phyloP scores from a whole-genome alignment of 2,113 vertebrate species.

The Pluvianellus socialis region DNA sequence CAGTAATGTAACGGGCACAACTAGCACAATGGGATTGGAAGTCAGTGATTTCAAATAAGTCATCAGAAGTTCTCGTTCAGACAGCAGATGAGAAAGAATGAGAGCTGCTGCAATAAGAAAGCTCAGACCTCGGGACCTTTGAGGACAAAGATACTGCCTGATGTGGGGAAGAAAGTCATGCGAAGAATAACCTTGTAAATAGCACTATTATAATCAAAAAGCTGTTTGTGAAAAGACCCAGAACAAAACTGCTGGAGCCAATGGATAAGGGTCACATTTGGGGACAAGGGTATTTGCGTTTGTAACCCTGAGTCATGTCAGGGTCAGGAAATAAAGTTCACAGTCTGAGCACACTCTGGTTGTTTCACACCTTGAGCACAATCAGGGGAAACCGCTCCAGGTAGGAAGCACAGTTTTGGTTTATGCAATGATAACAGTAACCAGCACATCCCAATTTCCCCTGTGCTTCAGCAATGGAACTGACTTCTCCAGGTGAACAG shows the following conservation, averaged over 20 bases:
- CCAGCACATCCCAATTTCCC: not conserved
- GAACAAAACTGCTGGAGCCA: not conserved
- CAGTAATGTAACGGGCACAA: not conserved
- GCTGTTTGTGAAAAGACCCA: not conserved
- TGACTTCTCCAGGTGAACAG: not conserved
- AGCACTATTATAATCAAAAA: not conserved
- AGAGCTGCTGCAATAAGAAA: not conserved
- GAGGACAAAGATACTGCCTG: not conserved
- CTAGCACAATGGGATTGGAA: not conserved
- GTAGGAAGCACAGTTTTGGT: not conserved
- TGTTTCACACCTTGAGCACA: not conserved
- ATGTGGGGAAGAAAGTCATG: not conserved
- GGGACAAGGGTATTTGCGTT: not conserved
- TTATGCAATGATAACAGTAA: not conserved
- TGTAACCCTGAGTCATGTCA: not conserved
- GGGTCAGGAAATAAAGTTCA: conserved; percentile 3
- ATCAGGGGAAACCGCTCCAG: not conserved
- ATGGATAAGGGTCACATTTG: not conserved
- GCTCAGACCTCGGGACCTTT: not conserved
- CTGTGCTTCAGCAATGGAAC: not conserved
- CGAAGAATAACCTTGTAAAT: not conserved
- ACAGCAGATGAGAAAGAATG: not conserved
- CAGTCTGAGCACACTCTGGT: not conserved
- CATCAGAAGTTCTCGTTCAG: not conserved
- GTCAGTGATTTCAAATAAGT: not conserved